phyloP scores from a whole-genome alignment of 2,797 vertebrate genomes.

The Spatula versicolor region DNA sequence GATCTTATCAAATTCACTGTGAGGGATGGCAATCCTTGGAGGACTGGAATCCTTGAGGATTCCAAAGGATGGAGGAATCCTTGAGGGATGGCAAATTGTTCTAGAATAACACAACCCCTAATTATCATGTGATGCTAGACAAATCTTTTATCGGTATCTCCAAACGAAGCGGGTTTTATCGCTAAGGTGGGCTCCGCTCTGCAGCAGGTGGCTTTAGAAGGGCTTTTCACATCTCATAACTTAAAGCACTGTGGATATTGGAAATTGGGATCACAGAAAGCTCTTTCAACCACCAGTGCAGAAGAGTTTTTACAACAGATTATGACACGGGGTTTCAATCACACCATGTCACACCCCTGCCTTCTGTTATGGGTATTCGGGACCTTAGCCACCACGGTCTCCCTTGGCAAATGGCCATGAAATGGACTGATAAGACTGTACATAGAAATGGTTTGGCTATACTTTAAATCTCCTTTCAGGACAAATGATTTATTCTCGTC shows the following conservation, averaged over 20 bases:
- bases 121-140: not conserved
- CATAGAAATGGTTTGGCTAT: too few species aligned
- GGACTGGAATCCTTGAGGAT: not conserved
- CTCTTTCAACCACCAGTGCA: not conserved
- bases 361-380: not conserved
- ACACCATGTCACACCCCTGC: not conserved
- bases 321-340: not conserved
- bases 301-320: not conserved
- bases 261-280: not conserved
- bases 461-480: too few species aligned
- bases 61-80: not conserved
- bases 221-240: not conserved
- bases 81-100: not conserved
- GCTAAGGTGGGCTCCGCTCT: not conserved
- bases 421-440: too few species aligned
- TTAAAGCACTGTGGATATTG: not conserved
- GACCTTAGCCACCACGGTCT: not conserved
- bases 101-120: not conserved
- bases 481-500: too few species aligned
- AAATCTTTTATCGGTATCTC: not conserved
- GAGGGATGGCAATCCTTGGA: not conserved
- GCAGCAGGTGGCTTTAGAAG: not conserved
- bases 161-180: not conserved
- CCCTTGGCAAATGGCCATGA: not conserved
- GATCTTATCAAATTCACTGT: not conserved